These are phyloP conservation scores for Ischnus inquisitorius DNA, from an alignment of 2,888 invertebrate species.

Conservation along the genomic window DNA sequence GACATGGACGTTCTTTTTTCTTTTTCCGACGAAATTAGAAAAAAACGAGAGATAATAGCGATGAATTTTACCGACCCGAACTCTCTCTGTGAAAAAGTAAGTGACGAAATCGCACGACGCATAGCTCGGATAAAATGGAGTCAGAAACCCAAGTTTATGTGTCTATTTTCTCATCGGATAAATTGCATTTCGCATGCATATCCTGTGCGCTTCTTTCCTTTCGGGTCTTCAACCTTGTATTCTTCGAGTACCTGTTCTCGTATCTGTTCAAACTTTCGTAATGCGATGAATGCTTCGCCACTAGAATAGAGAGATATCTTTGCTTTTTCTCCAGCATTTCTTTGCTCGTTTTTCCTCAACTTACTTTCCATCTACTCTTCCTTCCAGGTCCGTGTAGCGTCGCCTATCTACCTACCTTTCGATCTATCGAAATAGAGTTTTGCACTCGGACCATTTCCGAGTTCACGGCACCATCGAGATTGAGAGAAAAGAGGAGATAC, in stretches of 20 bases:
- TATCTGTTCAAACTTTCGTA: slow-evolving; percentile 40
- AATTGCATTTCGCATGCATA: not conserved
- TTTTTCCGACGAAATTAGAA: no score
- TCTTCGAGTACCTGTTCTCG: slow-evolving; percentile 20
- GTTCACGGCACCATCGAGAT: slow-evolving; percentile 52
- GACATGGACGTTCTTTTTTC: not conserved
- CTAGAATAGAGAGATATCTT: slow-evolving; percentile 22
- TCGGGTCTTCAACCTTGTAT: slow-evolving; percentile 13
- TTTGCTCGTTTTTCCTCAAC: slow-evolving; percentile 12
- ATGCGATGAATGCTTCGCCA: slow-evolving; percentile 32
- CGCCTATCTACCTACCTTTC: slow-evolving; percentile 31
- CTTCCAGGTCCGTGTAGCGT: not conserved
- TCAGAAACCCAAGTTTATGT: not conserved
- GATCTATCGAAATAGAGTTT: slow-evolving; percentile 67
- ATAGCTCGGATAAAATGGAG: no score
- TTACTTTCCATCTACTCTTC: slow-evolving; percentile 24
- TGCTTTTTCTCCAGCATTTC: not conserved
- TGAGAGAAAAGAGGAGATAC: slow-evolving; percentile 39
- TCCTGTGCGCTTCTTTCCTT: not conserved
- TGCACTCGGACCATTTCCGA: slow-evolving; percentile 62
- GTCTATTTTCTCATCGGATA: not conserved
- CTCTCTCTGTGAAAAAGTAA: no score
- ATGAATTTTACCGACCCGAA: no score
- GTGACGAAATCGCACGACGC: no score
- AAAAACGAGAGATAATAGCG: no score